Conservation (phyloP, 2,113 vertebrate genomes). For the Accipiter virgatus region DNA sequence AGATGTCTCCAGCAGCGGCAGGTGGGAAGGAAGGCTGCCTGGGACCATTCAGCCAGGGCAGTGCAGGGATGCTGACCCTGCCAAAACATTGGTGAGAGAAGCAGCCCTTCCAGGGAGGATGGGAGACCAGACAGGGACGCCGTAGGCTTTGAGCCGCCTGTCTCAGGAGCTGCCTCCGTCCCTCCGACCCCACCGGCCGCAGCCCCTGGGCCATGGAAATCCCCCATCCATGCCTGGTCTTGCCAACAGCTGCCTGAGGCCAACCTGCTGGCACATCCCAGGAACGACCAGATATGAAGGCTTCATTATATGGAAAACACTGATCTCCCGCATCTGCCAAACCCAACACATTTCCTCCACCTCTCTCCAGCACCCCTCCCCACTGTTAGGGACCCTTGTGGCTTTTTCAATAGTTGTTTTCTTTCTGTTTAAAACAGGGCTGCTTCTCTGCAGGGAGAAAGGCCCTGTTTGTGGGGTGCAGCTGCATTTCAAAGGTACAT, state of each 20-base stretch:
- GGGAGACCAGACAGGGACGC: not conserved
- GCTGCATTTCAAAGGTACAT: slow-evolving; percentile 83
- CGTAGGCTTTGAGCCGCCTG: not conserved
- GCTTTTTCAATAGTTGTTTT: slow-evolving; percentile 75
- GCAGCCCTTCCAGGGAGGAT: not conserved
- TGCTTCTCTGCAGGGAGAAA: slow-evolving; percentile 77
- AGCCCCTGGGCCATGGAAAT: not conserved
- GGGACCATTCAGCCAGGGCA: not conserved
- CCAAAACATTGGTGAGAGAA: fast-evolving
- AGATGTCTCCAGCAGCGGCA: fast-evolving
- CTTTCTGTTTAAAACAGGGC: slow-evolving; percentile 76
- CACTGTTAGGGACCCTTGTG: slow-evolving; percentile 53
- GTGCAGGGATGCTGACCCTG: not conserved
- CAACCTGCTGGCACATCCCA: not conserved
- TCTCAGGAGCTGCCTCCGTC: not conserved
- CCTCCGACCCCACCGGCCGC: fast-evolving
- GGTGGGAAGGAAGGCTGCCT: fast-evolving
- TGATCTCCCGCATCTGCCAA: slow-evolving; percentile 55
- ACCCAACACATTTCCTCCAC: slow-evolving; percentile 26
- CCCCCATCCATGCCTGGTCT: not conserved
- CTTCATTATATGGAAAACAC: slow-evolving; percentile 52
- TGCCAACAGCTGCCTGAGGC: slow-evolving; percentile 14
- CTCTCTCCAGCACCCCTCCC: slow-evolving; percentile 31
- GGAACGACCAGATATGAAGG: slow-evolving; percentile 40
- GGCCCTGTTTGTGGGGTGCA: slow-evolving; percentile 75